phyloP scores from a whole-genome alignment of 2,888 invertebrate species.

The Ectemnius continuus region DNA sequence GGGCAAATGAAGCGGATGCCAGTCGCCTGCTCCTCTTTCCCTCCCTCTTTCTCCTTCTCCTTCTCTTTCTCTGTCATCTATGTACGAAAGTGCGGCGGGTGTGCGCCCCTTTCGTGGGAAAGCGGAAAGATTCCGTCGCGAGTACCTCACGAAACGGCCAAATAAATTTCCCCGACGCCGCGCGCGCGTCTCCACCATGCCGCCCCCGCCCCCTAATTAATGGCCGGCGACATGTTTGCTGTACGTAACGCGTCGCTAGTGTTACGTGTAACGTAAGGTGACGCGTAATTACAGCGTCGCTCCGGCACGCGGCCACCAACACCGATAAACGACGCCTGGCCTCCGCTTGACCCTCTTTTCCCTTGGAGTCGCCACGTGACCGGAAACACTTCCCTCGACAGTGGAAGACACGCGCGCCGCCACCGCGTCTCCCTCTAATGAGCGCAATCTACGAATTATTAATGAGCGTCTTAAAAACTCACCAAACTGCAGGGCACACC shows the following conservation, averaged over 20 bases:
- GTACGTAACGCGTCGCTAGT: constrained; percentile 32
- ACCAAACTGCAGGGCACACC: background rate
- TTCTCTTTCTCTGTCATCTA: too few species aligned
- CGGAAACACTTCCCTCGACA: constrained; percentile 44
- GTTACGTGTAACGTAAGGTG: constrained; percentile 41
- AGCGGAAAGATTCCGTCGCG: constrained; percentile 45
- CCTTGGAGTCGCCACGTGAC: constrained; percentile 49
- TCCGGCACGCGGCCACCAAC: constrained; percentile 36
- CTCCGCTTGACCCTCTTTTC: constrained; percentile 39
- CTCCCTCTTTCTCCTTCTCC: too few species aligned
- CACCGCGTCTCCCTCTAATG: constrained; percentile 15
- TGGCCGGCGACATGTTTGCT: constrained; percentile 34
- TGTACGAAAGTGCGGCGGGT: too few species aligned
- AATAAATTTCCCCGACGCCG: constrained; percentile 17
- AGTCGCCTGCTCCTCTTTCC: background rate
- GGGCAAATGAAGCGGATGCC: constrained; percentile 34
- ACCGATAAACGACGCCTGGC: constrained; percentile 37
- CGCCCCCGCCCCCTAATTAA: constrained; percentile 9
- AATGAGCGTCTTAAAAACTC: constrained; percentile 15
- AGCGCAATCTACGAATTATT: constrained; percentile 16
- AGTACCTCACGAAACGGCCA: constrained; percentile 31
- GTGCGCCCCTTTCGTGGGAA: constrained; percentile 39
- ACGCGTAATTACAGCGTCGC: constrained; percentile 50
- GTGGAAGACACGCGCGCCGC: constrained; percentile 16
- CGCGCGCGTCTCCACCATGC: background rate